phyloP scores from a whole-genome alignment of 2,888 invertebrate genomes.

The Phrixothrix hirtus region DNA sequence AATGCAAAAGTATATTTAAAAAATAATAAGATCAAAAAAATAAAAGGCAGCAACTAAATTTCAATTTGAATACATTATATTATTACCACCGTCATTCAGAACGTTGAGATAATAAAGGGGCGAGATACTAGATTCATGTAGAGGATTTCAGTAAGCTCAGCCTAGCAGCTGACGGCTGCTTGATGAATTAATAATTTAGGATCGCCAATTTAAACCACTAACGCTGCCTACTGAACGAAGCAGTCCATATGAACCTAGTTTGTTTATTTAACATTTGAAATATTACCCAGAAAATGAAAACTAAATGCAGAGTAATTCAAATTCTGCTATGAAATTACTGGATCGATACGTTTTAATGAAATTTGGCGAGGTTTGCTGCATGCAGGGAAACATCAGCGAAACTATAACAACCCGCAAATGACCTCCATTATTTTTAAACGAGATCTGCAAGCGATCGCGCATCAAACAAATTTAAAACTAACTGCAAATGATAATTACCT shows the following conservation, averaged over 20 bases:
- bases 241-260: conserved; percentile 16
- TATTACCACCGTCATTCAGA: conserved; percentile 14
- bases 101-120: conserved; percentile 17
- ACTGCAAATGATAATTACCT: conserved; percentile 8
- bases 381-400: conserved; percentile 9
- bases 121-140: conserved; percentile 16
- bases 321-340: neutral
- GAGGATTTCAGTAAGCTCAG: conserved; percentile 11
- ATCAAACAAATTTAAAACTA: conserved; percentile 5
- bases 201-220: conserved; percentile 16
- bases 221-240: conserved; percentile 8
- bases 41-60: conserved; percentile 16
- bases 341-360: conserved; percentile 13
- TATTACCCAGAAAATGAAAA: conserved; percentile 13
- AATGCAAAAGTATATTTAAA: too few relatives aligned
- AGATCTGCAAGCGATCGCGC: conserved; percentile 5
- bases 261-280: conserved; percentile 18
- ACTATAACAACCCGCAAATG: conserved; percentile 13
- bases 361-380: conserved; percentile 9
- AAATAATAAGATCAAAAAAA: conserved; percentile 5
- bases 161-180: conserved; percentile 24
- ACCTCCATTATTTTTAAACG: conserved; percentile 8
- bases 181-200: conserved; percentile 25
- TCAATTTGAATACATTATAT: conserved; percentile 25
- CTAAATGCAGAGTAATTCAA: neutral